Evolutionary conservation across 1,140 invertebrate genomes (phyloP).

Genomic region (Cydia splendana): DNA sequence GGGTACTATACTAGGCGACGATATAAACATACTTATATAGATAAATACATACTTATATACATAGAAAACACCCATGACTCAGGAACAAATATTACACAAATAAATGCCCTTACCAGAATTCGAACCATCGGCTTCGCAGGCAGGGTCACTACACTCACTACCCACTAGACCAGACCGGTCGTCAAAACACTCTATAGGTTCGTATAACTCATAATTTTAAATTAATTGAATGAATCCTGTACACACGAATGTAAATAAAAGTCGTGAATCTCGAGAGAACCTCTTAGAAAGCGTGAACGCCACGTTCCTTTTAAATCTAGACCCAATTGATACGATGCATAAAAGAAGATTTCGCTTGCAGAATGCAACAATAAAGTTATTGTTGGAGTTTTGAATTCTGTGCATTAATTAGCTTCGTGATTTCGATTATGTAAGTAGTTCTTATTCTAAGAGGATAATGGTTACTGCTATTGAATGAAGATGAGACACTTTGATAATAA

Average conservation of each 20-base stretch:
- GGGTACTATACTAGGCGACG: too few species aligned
- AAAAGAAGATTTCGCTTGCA: slow-evolving; percentile 45
- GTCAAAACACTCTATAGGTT: too few species aligned
- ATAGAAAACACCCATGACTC: too few species aligned
- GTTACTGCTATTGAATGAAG: slow-evolving; percentile 1
- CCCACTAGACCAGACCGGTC: too few species aligned
- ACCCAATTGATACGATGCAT: slow-evolving; percentile 47
- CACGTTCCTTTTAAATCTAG: slow-evolving; percentile 43
- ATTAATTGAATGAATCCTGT: not conserved
- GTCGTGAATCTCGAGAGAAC: not conserved
- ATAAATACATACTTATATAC: too few species aligned
- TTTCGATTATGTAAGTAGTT: slow-evolving; percentile 10
- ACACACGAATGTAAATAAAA: not conserved
- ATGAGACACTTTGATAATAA: not conserved
- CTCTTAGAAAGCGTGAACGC: slow-evolving; percentile 55
- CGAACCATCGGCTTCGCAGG: too few species aligned
- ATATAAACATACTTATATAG: too few species aligned
- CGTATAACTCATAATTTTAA: not conserved
- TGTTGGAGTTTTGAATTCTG: slow-evolving; percentile 10
- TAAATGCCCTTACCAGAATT: too few species aligned
- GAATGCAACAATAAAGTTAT: slow-evolving; percentile 20
- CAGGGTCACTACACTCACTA: too few species aligned
- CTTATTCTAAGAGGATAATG: not conserved
- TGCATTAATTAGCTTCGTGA: slow-evolving; percentile 29
- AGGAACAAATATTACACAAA: too few species aligned